Evolutionary conservation across 1,140 invertebrate species (phyloP).

Genomic region (Kradibia gibbosae): DNA sequence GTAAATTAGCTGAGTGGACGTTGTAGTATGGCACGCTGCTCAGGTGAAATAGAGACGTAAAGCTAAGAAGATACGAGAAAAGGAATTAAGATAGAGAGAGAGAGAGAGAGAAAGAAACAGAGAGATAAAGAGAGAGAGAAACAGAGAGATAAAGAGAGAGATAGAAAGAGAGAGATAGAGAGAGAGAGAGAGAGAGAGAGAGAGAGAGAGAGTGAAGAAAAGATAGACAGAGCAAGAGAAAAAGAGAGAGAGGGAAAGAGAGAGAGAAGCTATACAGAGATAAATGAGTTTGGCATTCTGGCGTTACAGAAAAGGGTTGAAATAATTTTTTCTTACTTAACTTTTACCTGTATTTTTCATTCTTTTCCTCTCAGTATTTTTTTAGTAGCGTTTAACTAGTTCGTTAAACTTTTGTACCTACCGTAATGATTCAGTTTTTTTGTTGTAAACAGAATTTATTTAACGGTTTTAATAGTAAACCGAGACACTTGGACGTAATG

Average conservation of each 20-base stretch:
- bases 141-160: conserved; percentile 45
- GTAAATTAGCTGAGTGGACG: conserved; percentile 43
- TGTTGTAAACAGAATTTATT: too few species aligned
- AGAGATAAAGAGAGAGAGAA: conserved; percentile 17
- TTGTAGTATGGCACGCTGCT: conserved; percentile 10
- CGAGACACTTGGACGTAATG: too few species aligned
- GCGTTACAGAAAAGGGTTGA: conserved; percentile 29
- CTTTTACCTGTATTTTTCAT: conserved; percentile 1
- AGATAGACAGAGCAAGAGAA: too few species aligned
- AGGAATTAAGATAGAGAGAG: neutral
- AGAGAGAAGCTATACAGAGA: conserved; percentile 39
- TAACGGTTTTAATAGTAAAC: too few species aligned
- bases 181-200: neutral
- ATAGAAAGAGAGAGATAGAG: neutral
- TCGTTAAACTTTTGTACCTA: neutral
- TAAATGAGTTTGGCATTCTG: conserved; percentile 47
- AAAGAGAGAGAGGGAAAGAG: conserved; percentile 9
- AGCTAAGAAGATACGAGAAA: neutral
- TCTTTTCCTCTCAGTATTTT: neutral
- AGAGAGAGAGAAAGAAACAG: neutral
- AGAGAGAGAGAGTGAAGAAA: too few species aligned
- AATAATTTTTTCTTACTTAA: conserved; percentile 32
- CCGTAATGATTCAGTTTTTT: neutral
- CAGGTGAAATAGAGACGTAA: conserved; percentile 47
- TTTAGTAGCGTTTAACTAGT: neutral